Evolutionary conservation across 2,113 vertebrate species (phyloP), one percentile per base, ranked within the genome.

Genomic region (Ictidomys tridecemlineatus): DNA sequence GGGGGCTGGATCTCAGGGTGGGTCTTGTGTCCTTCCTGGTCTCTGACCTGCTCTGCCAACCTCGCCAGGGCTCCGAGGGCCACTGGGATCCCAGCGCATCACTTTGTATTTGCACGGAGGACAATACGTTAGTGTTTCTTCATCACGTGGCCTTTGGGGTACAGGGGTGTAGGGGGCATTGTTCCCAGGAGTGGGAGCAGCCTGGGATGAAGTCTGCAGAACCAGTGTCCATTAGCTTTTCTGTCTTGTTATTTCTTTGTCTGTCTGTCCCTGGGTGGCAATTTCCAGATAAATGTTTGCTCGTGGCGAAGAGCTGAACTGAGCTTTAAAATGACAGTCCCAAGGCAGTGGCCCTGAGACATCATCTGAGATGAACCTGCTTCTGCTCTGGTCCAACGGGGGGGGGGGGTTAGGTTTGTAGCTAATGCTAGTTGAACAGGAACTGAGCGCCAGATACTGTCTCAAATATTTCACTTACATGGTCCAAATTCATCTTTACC

Each of bases 281-380:
- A 73, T 87, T 95, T 51, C 73, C 70, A 79, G n/a, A 51, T n/a
- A 34, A 56, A 76, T 12, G 9, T 48, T 89, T 89, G 30, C 48
- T 85, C 4, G 37, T 22, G 51, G 45, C 14, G 30, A 37, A 85
- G 51, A 95, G 63, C 56, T 39, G 48, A 56, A 79, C 1, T 51
- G 76, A 83, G 11, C 18, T 96, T 91, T 86, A 72, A 48, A 61
- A 3, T 12, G 65, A 69, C 61, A 92, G 58, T 84, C 37, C 22
- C 30, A 22, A 30, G n/a, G 32, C 45, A 37, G 26, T 1, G 5
- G 39, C 53, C 11, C 63, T 30, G 14, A 10, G 12, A 42, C 34
- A 28, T 61, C 22, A 94, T 85, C 70, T 56, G 58, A 83, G 48
- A 70, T 88, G 58, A 94, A 82, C 72, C n/a, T 30, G 95, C 7